Evolutionary conservation across 2,113 vertebrate genomes (phyloP).

Genomic region (Calonectris borealis): DNA sequence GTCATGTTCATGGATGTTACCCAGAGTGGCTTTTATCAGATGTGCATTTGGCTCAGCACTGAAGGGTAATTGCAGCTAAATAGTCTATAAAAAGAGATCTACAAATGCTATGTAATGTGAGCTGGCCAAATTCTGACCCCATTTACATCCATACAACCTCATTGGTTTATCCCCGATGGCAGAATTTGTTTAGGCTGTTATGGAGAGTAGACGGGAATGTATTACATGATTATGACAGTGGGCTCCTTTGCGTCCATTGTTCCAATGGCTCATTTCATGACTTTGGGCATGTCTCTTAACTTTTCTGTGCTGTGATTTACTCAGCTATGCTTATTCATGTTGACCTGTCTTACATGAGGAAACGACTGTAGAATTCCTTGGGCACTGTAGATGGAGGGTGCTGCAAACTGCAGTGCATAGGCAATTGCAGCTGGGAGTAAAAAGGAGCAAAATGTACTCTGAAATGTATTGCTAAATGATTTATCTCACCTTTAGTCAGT

Average conservation of each 20-base stretch:
- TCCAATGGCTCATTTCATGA: not conserved
- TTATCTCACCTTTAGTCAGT: slow-evolving; percentile 27
- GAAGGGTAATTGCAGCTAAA: slow-evolving; percentile 36
- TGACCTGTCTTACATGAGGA: not conserved
- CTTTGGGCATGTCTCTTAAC: not conserved
- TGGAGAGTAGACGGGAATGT: not conserved
- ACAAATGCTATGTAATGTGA: not conserved
- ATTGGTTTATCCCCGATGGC: not conserved
- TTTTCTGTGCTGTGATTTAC: not conserved
- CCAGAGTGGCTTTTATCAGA: slow-evolving; percentile 13
- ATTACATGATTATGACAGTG: not conserved
- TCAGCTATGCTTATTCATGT: not conserved
- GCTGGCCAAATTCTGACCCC: not conserved
- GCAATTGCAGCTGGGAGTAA: not conserved
- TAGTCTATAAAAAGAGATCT: slow-evolving; percentile 24
- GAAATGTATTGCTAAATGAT: not conserved
- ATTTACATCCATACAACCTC: not conserved
- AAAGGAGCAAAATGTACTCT: slow-evolving; percentile 13
- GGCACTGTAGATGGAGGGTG: not conserved
- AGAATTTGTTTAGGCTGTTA: not conserved
- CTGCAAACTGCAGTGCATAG: not conserved
- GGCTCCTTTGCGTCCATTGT: not conserved
- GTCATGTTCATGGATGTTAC: slow-evolving; percentile 16
- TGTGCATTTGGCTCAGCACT: slow-evolving; percentile 31
- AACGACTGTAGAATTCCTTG: not conserved